Conservation (phyloP, 2,797 vertebrate genomes). For the Allobates femoralis region DNA sequence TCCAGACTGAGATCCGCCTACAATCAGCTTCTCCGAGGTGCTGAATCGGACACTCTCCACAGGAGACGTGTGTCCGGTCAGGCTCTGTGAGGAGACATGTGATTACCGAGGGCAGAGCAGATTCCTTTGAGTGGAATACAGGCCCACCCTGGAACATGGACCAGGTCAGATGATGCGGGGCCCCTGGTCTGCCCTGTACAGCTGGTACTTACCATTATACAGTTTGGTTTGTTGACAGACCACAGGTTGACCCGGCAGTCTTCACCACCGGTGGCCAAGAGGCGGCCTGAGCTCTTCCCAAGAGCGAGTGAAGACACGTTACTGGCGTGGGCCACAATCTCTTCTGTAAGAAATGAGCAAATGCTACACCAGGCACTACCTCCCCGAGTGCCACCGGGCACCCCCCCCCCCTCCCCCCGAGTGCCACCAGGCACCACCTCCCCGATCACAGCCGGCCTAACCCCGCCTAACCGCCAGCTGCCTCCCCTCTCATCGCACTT, state of each 20-base stretch:
- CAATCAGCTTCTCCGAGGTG: slow-evolving; percentile 87
- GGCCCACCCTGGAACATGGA: too few relatives aligned
- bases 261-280: slow-evolving; percentile 92
- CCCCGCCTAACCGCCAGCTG: too few relatives aligned
- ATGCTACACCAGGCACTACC: too few relatives aligned
- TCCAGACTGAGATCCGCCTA: slow-evolving; percentile 93
- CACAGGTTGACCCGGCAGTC: slow-evolving; percentile 96
- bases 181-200: too few relatives aligned
- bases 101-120: neutral
- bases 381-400: too few relatives aligned
- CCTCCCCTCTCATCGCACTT: slow-evolving; percentile 4
- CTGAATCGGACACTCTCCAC: slow-evolving; percentile 93
- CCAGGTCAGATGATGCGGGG: too few relatives aligned
- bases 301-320: slow-evolving; percentile 87
- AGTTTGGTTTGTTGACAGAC: slow-evolving; percentile 95
- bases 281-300: slow-evolving; percentile 90
- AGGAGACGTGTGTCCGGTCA: slow-evolving; percentile 88
- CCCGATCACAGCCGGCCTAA: too few relatives aligned
- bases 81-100: slow-evolving; percentile 77
- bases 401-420: too few relatives aligned
- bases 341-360: slow-evolving; percentile 76
- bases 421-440: too few relatives aligned
- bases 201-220: slow-evolving; percentile 89
- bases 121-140: too few relatives aligned
- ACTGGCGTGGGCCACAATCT: slow-evolving; percentile 90